Evolutionary conservation across 2,797 vertebrate genomes (phyloP), one percentile per base, ranked within the genome.

Genomic region (Pangasius mekongensis): DNA sequence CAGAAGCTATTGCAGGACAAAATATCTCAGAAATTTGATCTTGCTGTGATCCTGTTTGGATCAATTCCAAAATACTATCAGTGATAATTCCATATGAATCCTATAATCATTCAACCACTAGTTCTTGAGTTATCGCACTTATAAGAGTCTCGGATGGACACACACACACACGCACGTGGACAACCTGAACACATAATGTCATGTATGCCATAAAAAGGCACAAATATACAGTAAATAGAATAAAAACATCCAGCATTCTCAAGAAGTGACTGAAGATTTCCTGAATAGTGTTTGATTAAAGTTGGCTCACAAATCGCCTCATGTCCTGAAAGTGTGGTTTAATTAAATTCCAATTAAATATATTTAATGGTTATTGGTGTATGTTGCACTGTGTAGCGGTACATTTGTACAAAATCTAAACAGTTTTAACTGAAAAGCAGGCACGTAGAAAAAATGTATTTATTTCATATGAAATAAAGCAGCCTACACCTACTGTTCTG

Each of bases 381-480:
- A 36, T 56, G 54, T 56, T 20, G 4, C 22, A 43, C 8, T 30
- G 27, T 77, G 49, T 10, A 54, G 13, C 30, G 27, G 14, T 54
- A 78, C 20, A 54, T 9, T 33, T 54, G 3, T 30, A 54, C 1
- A 78, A 20, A 27, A 27, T 24, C 0, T 0, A 43, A 74, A 74
- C 39, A 27, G 39, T 47, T 47, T 43, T 10, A 54, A 54, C 47
- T 58, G 52, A 58, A 82, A 62, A 43, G 71, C 85, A 88, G 6
- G n/a, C 27, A 77, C 77, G 33, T 90, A 86, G 64, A 78, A 90
- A 91, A 80, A 64, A 36, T 1, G 0, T n/a, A 56, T 90, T 91
- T 89, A 92, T 92, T 91, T 91, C 71, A 90, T 91, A 81, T 81
- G 86, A 81, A 85, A 86, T 85, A 90, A 78, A 86, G 87, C 87